Evolutionary conservation across 2,113 vertebrate species (phyloP).

Genomic region (Sterna hirundo): DNA sequence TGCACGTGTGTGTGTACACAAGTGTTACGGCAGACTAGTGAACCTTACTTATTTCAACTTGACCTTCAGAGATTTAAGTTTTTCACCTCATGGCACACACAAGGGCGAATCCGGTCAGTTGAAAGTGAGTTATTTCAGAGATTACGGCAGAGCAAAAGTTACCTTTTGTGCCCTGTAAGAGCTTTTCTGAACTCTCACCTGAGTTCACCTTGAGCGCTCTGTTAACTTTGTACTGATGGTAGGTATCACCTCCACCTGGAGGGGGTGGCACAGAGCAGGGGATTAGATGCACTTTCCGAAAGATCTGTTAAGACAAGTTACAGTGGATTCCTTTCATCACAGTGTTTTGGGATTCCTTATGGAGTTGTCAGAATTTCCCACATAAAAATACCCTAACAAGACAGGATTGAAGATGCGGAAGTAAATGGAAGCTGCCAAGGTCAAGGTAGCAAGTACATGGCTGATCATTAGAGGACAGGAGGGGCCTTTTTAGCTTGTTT

Average conservation of each 20-base stretch:
- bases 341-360: not conserved
- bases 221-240: not conserved
- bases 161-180: not conserved
- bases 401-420: not conserved
- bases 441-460: not conserved
- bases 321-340: not conserved
- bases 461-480: not conserved
- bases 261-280: not conserved
- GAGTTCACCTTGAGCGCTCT: not conserved
- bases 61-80: not conserved
- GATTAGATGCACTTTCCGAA: not conserved
- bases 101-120: too few relatives aligned
- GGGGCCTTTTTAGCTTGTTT: not conserved
- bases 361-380: not conserved
- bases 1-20: accelerated
- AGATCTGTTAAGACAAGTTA: not conserved
- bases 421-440: not conserved
- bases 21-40: accelerated
- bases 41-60: not conserved
- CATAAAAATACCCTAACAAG: not conserved
- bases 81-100: not conserved
- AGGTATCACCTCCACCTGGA: not conserved
- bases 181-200: not conserved
- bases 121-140: not conserved
- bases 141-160: not conserved